Percentiles rank a stretch among this genome's conserved stretches.
Evolutionary conservation across 2,888 invertebrate species (phyloP).

Genomic region (Trisateles emortualis): DNA sequence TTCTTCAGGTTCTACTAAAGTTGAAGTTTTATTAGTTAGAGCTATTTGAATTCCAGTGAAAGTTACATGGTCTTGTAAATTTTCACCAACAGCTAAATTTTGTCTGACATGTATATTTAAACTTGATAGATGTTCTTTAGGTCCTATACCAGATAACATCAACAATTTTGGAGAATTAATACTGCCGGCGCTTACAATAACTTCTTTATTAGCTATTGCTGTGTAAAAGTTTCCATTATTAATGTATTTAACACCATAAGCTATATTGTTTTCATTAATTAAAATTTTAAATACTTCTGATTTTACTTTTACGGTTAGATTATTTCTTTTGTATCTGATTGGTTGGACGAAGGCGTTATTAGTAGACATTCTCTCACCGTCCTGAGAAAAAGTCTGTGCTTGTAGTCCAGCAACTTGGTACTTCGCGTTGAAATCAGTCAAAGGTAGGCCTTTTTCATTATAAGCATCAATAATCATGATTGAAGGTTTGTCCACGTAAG

Average conservation of each 20-base stretch:
- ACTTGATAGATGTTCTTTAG: slow-evolving; percentile 59
- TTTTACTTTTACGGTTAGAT: slow-evolving; percentile 78
- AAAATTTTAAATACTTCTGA: slow-evolving; percentile 84
- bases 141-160: slow-evolving; percentile 75
- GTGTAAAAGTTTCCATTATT: slow-evolving; percentile 46
- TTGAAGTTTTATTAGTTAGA: slow-evolving; percentile 81
- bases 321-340: slow-evolving; percentile 81
- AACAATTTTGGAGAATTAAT: slow-evolving; percentile 68
- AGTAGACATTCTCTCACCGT: slow-evolving; percentile 87
- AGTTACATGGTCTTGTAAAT: slow-evolving; percentile 74
- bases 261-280: slow-evolving; percentile 74
- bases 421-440: slow-evolving; percentile 84
- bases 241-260: slow-evolving; percentile 61
- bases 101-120: slow-evolving; percentile 58
- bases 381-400: slow-evolving; percentile 82
- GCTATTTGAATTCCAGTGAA: slow-evolving; percentile 81
- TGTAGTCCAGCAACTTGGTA: slow-evolving; percentile 85
- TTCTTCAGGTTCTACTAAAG: slow-evolving; percentile 69
- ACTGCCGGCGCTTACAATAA: slow-evolving; percentile 67
- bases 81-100: slow-evolving; percentile 72
- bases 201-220: slow-evolving; percentile 65
- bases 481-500: slow-evolving; percentile 86
- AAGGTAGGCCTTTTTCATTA: slow-evolving; percentile 84
- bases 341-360: slow-evolving; percentile 89
- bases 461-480: slow-evolving; percentile 84